Conservation (phyloP, 2,797 vertebrate species). For the Lithobates sylvaticus region DNA sequence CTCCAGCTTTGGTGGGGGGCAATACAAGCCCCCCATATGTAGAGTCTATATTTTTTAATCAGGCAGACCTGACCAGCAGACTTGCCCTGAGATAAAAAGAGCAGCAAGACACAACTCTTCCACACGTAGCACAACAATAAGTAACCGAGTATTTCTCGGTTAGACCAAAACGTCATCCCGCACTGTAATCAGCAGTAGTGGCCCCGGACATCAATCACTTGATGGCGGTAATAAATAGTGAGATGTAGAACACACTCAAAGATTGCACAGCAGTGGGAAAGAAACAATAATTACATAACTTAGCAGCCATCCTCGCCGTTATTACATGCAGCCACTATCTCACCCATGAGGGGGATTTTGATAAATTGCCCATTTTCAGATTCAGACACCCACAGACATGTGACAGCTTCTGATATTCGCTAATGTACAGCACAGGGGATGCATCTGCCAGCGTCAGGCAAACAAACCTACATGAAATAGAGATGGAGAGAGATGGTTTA, state of each 20-base stretch:
- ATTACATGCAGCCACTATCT: background rate
- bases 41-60: no score
- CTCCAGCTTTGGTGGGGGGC: no score
- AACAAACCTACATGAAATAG: no score
- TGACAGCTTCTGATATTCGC: no score
- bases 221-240: slow-evolving; percentile 1
- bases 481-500: no score
- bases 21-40: no score
- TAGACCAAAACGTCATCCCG: background rate
- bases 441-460: no score
- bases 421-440: no score
- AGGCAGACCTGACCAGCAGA: no score
- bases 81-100: no score
- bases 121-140: background rate
- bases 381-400: slow-evolving; percentile 13
- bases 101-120: no score
- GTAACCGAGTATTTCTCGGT: background rate
- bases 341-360: background rate
- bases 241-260: background rate
- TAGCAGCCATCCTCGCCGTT: background rate
- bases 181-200: slow-evolving; percentile 4
- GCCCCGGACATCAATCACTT: slow-evolving; percentile 6
- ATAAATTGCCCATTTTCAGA: background rate
- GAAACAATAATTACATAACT: background rate
- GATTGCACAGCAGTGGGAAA: background rate